Conservation (phyloP, 2,113 vertebrate species). For the Pomatorhinus ruficollis region DNA sequence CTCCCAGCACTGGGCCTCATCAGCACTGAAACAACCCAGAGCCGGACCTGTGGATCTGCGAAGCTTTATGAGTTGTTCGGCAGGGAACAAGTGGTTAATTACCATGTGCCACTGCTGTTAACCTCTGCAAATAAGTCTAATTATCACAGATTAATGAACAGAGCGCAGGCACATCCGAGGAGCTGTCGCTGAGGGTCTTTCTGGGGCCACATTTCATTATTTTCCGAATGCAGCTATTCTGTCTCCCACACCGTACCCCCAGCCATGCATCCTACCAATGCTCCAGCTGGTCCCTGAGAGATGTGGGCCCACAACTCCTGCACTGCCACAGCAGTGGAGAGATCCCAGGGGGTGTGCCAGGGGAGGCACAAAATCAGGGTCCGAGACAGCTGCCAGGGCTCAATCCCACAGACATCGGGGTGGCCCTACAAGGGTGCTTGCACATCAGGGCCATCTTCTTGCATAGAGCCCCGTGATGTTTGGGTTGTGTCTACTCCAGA, state of each 20-base stretch:
- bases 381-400: neutral
- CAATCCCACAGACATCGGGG: fast-evolving
- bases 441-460: neutral
- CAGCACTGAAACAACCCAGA: neutral
- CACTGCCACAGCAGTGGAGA: neutral
- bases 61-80: constrained; percentile 45
- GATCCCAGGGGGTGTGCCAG: fast-evolving
- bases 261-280: neutral
- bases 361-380: neutral
- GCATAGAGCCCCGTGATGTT: fast-evolving
- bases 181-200: constrained; percentile 63
- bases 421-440: neutral
- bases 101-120: constrained; percentile 75
- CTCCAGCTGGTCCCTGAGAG: constrained; percentile 30
- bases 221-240: neutral
- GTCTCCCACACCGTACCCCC: neutral
- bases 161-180: constrained; percentile 67
- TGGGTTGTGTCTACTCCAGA: neutral
- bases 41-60: neutral
- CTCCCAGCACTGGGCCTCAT: neutral
- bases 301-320: neutral
- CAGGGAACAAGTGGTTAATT: constrained; percentile 71
- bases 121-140: constrained; percentile 80
- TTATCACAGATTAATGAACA: constrained; percentile 83
- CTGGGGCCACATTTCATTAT: constrained; percentile 74